Percentiles rank a stretch among this genome's conserved stretches.
Evolutionary conservation across 2,888 invertebrate species (phyloP).

Genomic region (Cheilosia vernalis): DNA sequence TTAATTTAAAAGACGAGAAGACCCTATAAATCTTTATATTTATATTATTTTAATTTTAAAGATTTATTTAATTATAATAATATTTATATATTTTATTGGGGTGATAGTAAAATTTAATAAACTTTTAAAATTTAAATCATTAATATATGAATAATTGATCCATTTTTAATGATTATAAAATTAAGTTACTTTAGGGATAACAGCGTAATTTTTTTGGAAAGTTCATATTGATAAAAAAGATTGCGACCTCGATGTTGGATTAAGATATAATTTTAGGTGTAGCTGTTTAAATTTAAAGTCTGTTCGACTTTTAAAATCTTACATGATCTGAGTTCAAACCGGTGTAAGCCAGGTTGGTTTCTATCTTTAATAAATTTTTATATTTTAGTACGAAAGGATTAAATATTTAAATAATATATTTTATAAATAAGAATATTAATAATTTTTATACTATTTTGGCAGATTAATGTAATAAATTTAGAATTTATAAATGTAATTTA

Average conservation of each 20-base stretch:
- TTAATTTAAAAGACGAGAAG: slow-evolving; percentile 89
- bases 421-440: slow-evolving; percentile 81
- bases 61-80: slow-evolving; percentile 80
- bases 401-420: slow-evolving; percentile 84
- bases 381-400: slow-evolving; percentile 93
- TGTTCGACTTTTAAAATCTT: slow-evolving; percentile 93
- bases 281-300: slow-evolving; percentile 87
- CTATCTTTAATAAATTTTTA: slow-evolving; percentile 87
- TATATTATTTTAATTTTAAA: slow-evolving; percentile 81
- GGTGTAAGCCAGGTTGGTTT: slow-evolving; percentile 94
- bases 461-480: slow-evolving; percentile 89
- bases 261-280: slow-evolving; percentile 87
- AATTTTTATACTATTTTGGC: slow-evolving; percentile 85
- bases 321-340: slow-evolving; percentile 96
- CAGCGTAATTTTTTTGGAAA: slow-evolving; percentile 91
- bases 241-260: slow-evolving; percentile 96
- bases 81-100: slow-evolving; percentile 86
- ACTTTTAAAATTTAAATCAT: slow-evolving; percentile 84
- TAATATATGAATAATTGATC: slow-evolving; percentile 85
- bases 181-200: slow-evolving; percentile 93
- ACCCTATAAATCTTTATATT: slow-evolving; percentile 90
- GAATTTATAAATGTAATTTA: slow-evolving; percentile 86
- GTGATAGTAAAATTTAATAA: slow-evolving; percentile 86
- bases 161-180: slow-evolving; percentile 86
- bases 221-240: slow-evolving; percentile 89